Evolutionary conservation across 1,140 invertebrate genomes (phyloP).

Genomic region (Marisa cornuarietis): DNA sequence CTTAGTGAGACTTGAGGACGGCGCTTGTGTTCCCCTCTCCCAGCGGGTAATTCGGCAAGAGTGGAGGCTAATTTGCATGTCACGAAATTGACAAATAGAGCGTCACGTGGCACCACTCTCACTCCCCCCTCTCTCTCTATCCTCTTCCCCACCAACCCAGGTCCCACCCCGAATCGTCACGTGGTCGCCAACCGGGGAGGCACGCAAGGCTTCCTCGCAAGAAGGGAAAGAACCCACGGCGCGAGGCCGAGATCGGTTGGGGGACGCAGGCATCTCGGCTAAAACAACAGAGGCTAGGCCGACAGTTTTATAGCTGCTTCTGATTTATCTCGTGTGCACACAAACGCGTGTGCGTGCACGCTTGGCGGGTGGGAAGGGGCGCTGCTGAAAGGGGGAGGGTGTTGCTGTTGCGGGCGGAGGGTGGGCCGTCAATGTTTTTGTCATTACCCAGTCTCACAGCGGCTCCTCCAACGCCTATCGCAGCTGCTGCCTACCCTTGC

Average conservation of each 20-base stretch:
- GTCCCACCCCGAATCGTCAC: too few species aligned
- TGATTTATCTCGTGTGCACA: constrained; percentile 15
- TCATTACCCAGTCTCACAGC: constrained; percentile 18
- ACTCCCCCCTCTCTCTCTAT: too few species aligned
- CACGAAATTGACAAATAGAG: too few species aligned
- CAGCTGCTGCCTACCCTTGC: constrained; percentile 13
- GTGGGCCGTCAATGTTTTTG: constrained; percentile 5
- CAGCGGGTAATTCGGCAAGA: too few species aligned
- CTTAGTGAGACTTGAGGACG: too few species aligned
- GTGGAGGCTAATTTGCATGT: too few species aligned
- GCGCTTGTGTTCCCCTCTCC: too few species aligned
- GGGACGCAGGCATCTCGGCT: constrained; percentile 4
- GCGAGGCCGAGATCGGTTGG: too few species aligned
- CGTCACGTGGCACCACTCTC: too few species aligned
- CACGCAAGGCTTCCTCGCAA: constrained; percentile 9
- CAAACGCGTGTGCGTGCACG: neutral
- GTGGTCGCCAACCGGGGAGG: constrained; percentile 2
- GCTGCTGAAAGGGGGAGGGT: neutral
- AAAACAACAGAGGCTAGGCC: constrained; percentile 15
- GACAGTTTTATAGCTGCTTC: constrained; percentile 29
- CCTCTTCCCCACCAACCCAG: too few species aligned
- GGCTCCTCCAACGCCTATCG: constrained; percentile 1
- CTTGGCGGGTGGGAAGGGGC: neutral
- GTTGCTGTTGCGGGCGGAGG: neutral
- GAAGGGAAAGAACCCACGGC: too few species aligned